These are phyloP conservation scores for Thymelicus sylvestris DNA, from an alignment of 2,888 invertebrate species.

Conservation along the genomic window DNA sequence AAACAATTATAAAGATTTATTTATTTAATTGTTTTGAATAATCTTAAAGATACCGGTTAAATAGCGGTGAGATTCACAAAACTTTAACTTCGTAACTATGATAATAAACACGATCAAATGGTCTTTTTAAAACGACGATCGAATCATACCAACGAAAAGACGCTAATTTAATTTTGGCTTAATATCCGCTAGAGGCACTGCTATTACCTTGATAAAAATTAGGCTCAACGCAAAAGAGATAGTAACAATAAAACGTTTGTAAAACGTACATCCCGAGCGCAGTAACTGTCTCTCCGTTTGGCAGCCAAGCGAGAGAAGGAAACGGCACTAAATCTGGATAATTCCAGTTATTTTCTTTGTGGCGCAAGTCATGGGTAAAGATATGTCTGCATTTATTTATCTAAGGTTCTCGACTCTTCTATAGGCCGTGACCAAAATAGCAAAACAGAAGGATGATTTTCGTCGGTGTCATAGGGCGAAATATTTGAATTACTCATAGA, in stretches of 20 bases:
- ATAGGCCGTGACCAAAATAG: too few relatives aligned
- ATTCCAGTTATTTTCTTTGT: neutral
- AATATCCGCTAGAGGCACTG: neutral
- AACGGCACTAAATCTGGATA: conserved; percentile 1
- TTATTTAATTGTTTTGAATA: too few relatives aligned
- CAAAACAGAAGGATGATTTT: too few relatives aligned
- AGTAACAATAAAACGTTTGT: conserved; percentile 5
- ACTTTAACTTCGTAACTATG: too few relatives aligned
- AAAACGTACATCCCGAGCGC: neutral
- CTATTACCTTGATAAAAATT: neutral
- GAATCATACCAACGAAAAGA: neutral
- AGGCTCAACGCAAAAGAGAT: neutral
- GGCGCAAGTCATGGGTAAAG: neutral
- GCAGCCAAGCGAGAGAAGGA: neutral
- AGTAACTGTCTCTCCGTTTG: neutral
- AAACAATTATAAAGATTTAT: too few relatives aligned
- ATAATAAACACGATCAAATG: too few relatives aligned
- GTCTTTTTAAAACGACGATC: neutral
- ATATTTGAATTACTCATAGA: too few relatives aligned
- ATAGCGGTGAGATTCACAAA: too few relatives aligned
- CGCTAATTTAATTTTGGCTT: neutral
- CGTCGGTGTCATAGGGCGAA: too few relatives aligned
- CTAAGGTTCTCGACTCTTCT: too few relatives aligned
- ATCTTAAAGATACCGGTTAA: too few relatives aligned
- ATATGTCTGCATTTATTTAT: neutral